These are phyloP conservation scores for Adineta ricciae DNA, from an alignment of 2,888 invertebrate species.

Conservation along the genomic window DNA sequence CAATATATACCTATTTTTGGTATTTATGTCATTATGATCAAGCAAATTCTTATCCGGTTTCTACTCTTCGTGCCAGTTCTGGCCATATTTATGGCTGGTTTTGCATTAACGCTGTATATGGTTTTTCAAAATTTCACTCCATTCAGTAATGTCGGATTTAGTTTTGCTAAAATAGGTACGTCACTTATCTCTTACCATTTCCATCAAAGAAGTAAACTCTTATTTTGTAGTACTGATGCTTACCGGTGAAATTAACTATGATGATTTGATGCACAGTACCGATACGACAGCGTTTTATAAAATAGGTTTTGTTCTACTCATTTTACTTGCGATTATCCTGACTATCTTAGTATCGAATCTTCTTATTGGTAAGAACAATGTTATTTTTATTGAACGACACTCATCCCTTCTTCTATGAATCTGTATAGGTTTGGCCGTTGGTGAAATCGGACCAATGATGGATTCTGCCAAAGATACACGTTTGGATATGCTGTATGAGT, in stretches of 20 bases:
- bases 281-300: neutral
- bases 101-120: neutral
- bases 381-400: too few species aligned
- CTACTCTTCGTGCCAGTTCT: neutral
- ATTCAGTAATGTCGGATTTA: neutral
- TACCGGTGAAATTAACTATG: neutral
- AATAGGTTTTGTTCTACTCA: neutral
- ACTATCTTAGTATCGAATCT: neutral
- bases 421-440: neutral
- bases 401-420: neutral
- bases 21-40: neutral
- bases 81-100: neutral
- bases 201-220: neutral
- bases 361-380: neutral
- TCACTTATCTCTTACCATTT: neutral
- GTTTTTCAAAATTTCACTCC: neutral
- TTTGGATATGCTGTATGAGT: neutral
- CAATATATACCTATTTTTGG: neutral
- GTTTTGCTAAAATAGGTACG: neutral
- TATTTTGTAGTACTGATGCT: neutral
- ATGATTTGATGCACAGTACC: neutral
- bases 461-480: neutral
- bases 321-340: neutral
- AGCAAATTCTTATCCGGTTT: neutral
- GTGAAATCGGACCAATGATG: neutral